Conservation (phyloP, 2,888 invertebrate species). For the Leucophenga maculata region DNA sequence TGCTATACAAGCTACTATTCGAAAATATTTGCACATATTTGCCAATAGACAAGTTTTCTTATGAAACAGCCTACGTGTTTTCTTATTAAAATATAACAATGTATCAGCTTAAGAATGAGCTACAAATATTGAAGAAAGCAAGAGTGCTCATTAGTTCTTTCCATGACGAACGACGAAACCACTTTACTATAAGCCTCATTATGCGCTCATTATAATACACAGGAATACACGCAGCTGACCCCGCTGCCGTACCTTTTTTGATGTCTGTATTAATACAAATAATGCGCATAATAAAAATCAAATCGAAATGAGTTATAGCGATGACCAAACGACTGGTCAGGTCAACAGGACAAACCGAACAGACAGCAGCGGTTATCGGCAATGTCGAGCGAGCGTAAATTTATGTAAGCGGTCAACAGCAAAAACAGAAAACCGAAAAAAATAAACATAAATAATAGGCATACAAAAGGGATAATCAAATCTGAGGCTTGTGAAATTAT, state of each 20-base stretch:
- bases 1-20: no score
- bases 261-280: neutral
- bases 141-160: neutral
- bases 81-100: neutral
- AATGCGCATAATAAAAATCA: slow-evolving; percentile 21
- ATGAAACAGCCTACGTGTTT: no score
- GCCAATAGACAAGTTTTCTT: no score
- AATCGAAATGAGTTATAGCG: slow-evolving; percentile 12
- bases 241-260: neutral
- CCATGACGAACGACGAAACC: neutral
- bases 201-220: neutral
- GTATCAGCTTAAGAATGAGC: neutral
- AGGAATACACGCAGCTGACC: neutral
- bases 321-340: neutral
- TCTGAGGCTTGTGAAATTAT: neutral
- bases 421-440: neutral
- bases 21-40: no score
- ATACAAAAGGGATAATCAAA: neutral
- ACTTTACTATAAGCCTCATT: neutral
- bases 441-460: neutral
- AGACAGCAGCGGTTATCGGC: neutral
- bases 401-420: no score
- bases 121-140: neutral
- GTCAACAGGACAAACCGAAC: neutral
- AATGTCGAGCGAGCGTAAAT: no score